Conservation (phyloP, 2,797 vertebrate species). For the Pteronotus mesoamericanus region DNA sequence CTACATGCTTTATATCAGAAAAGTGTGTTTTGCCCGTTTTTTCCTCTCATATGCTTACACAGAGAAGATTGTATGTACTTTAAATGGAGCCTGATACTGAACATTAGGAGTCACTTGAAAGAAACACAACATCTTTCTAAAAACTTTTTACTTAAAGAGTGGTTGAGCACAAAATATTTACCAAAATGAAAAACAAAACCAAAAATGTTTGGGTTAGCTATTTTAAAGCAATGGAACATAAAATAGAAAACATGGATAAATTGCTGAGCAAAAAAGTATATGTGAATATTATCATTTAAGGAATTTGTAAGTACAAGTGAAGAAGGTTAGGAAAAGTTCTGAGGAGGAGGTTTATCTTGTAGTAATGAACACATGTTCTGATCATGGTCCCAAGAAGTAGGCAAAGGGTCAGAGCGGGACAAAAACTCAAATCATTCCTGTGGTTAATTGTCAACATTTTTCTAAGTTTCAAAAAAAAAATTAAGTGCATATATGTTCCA, state of each 20-base stretch:
- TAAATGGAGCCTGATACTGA: neutral
- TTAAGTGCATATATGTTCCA: neutral
- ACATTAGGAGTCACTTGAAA: neutral
- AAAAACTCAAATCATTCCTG: neutral
- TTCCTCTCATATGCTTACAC: neutral
- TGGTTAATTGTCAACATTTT: neutral
- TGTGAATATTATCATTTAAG: neutral
- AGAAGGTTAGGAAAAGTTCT: neutral
- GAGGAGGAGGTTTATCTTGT: neutral
- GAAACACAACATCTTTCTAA: neutral
- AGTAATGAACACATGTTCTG: neutral
- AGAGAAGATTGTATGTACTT: neutral
- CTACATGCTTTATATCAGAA: neutral
- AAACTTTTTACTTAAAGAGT: neutral
- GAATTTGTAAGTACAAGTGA: neutral
- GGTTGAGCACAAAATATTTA: neutral
- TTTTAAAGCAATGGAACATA: neutral
- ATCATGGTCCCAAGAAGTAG: neutral
- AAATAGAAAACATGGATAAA: neutral
- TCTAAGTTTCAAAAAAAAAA: neutral
- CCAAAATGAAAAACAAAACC: neutral
- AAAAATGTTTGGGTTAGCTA: neutral
- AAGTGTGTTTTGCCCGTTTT: neutral
- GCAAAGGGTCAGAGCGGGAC: neutral
- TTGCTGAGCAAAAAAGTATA: neutral